A percentile compares a stretch with the other conserved stretches of the same genome.
These are phyloP conservation scores for Zaprionus ornatus DNA, from an alignment of 1,140 invertebrate genomes.

Conservation along the genomic window DNA sequence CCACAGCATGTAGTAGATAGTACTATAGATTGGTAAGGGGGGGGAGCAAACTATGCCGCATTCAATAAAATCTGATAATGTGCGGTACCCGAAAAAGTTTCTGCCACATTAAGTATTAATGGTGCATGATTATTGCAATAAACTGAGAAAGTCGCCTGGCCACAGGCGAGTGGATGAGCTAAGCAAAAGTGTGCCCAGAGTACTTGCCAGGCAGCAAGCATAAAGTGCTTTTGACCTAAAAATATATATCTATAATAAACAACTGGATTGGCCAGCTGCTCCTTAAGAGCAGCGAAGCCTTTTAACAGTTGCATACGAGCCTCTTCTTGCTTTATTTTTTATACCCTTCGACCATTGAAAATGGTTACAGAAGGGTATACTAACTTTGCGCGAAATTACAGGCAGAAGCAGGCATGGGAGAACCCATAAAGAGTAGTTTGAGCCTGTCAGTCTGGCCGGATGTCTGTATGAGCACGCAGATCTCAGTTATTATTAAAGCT, in stretches of 20 bases:
- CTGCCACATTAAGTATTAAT: constrained; percentile 64
- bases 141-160: constrained; percentile 27
- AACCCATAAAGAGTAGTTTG: too few species aligned
- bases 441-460: too few species aligned
- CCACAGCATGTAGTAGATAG: background rate
- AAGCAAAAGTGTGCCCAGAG: background rate
- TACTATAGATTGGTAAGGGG: constrained; percentile 1
- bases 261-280: background rate
- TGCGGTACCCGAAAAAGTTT: constrained; percentile 48
- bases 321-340: too few species aligned
- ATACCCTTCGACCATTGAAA: too few species aligned
- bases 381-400: too few species aligned
- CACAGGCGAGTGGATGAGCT: constrained; percentile 6
- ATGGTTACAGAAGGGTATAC: too few species aligned
- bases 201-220: background rate
- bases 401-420: too few species aligned
- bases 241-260: background rate
- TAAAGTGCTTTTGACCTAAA: background rate
- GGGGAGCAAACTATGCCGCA: constrained; percentile 41
- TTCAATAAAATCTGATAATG: constrained; percentile 64
- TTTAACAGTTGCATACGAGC: background rate
- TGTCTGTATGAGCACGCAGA: too few species aligned
- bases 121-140: constrained; percentile 45
- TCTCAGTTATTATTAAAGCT: too few species aligned
- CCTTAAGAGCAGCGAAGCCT: background rate